Base-by-base conservation (phyloP, 2,797 vertebrate species). In the Myripristis jacobus region DNA sequence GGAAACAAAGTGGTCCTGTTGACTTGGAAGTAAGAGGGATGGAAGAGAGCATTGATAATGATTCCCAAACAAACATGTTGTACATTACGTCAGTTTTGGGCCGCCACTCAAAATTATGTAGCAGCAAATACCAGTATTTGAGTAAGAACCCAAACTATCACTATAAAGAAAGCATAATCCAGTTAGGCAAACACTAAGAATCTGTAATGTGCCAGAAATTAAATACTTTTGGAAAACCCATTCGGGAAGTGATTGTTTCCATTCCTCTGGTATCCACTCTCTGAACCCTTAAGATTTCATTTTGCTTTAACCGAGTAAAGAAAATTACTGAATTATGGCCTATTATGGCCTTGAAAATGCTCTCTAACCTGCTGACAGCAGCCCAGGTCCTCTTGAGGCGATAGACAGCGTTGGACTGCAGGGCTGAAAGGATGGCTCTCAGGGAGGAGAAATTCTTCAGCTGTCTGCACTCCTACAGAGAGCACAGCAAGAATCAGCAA, bases 391-490 rank as follows among this genome's bases (percentile, higher is more conserved):
- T 95, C 85, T 96, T 97, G 18, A 97, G 94, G 46, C 96, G 90
- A 80, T 96, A 96, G 63, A 97, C 90, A 3, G 96, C 93, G 6
- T 93, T 95, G 54, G 96, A 97, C 84, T 96, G 96, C 65, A 97
- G 93, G 4, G 96, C 96, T 0, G 96, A 97, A 5, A 97, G 92
- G 76, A 97, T 94, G 43, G 96, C 96, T 6, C 92, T 89, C 61
- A 97, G 66, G 6, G 96, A 97, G 1, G 96, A 97, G 91, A 97
- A 96, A 54, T 97, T 97, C 73, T 94, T 94, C 68, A 96, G 77
- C 63, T 90, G 89, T 22, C 92, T 90, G 88, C 96, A 96, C 75
- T 94, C 92, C 96, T 97, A 80, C 41, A 74, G 10, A 50, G 44
- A 63, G 8, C 50, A 31, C 25, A 62, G 57, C 6, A 50, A 11